Evolutionary conservation across 2,113 vertebrate genomes (phyloP).

Genomic region (Enhydra lutris): DNA sequence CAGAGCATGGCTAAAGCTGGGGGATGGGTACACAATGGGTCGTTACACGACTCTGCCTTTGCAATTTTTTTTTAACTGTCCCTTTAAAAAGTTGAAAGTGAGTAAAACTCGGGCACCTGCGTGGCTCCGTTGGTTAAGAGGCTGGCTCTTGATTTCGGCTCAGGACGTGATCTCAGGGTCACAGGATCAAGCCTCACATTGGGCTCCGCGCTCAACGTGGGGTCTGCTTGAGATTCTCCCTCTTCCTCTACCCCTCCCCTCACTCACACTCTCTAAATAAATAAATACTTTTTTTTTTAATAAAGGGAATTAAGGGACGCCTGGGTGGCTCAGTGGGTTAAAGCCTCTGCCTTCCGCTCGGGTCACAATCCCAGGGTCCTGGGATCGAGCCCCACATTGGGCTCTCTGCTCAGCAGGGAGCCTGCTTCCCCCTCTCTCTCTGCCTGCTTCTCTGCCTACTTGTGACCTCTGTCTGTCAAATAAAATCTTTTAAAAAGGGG

Average conservation of each 20-base stretch:
- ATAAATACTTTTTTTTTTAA: background rate
- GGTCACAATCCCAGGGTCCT: too few species aligned
- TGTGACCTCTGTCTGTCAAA: too few species aligned
- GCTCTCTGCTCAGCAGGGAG: too few species aligned
- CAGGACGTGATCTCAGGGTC: background rate
- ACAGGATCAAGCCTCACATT: rapidly evolving
- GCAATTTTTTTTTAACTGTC: background rate
- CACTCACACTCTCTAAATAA: background rate
- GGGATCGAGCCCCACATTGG: too few species aligned
- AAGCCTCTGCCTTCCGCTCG: too few species aligned
- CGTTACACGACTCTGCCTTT: rapidly evolving
- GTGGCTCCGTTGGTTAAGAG: background rate
- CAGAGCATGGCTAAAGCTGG: rapidly evolving
- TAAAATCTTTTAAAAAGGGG: too few species aligned
- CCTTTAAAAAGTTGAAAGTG: background rate
- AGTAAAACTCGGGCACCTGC: background rate
- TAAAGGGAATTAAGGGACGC: too few species aligned
- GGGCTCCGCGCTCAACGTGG: background rate
- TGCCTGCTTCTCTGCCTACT: too few species aligned
- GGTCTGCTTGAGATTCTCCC: background rate
- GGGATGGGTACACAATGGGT: rapidly evolving
- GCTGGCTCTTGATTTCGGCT: background rate
- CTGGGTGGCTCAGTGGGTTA: too few species aligned
- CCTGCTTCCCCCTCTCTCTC: too few species aligned
- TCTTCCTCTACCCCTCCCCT: too few species aligned